Evolutionary conservation across 2,113 vertebrate species (phyloP), one percentile per base, ranked within the genome.

Genomic region (Ictalurus punctatus): DNA sequence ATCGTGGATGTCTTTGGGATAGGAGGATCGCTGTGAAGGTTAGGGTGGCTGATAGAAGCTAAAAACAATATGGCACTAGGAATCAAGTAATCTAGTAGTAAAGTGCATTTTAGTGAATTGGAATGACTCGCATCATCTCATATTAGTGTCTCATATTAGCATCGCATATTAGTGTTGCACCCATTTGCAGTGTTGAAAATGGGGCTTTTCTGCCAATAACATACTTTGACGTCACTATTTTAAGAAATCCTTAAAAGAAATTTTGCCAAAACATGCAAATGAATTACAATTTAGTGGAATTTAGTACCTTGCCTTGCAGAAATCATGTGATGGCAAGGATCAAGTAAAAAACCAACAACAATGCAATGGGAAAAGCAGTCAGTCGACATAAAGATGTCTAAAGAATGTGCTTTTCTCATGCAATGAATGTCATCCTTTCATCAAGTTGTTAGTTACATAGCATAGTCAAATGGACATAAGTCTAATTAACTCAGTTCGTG

Each of bases 11-110:
- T 90, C 88, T 91, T 90, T 89, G 90, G 89, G 85, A 90, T 84
- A 67, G 83, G 37, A 85, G 92, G 92, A 94, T 87, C 88, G 89
- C 92, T 94, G 92, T 95, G 94, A 95, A 95, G 94, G 95, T 96
- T 92, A 93, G 93, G 91, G 91, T 92, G 84, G 91, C 90, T 86
- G 90, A 92, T 92, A 93, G 94, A 91, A 34, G 30, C 63, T 69
- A 87, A 80, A 56, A 56, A 19, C 44, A 48, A 48, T 48, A 48
- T 48, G 59, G 54, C 63, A 71, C 52, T 83, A 71, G 83, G 71
- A 86, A 71, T 67, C 34, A 27, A 48, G 40, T 40, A 48, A 6
- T 2, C 23, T 78, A 21, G 37, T 9, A 44, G 37, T 48, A 27
- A 48, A 78, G 40, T 21, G 4, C 34, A 74, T 40, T 21, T 34